Base-by-base conservation (phyloP, 2,888 invertebrate species). In the Melieria picta region DNA sequence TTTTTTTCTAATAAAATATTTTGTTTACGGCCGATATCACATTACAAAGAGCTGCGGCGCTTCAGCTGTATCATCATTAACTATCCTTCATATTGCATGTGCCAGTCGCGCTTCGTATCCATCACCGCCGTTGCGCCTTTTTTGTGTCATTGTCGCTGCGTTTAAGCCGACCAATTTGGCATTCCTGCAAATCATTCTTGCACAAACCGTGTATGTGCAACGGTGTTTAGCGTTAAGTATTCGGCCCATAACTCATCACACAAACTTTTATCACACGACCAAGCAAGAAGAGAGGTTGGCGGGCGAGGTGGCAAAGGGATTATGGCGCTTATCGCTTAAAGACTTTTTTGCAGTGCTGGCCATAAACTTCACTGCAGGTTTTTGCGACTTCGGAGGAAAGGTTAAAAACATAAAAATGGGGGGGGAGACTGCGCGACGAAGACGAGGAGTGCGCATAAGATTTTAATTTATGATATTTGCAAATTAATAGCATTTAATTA, bases 401-500 rank as follows among this genome's bases (percentile, higher is more conserved):
- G 13, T 13, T 52, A n/a, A 9, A 11, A 13, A n/a, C 52, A 5
- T 52, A 52, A 7, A 9, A 13, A 13, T 57, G 57, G 9, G n/a
- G 57, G 9, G n/a, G n/a, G 58, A 58, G 58, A 10, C 42, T 45
- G 42, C 42, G 13, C n/a, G n/a, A n/a, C n/a, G n/a, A n/a, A n/a
- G 5, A 52, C 5, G n/a, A 52, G 52, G n/a, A 52, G 52, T 9
- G 13, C 6, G 5, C 56, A 47, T 77, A 78, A 75, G 77, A 80
- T 80, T 81, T 81, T 82, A 80, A 82, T 81, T 81, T 81, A 81
- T 79, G 82, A 82, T 81, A 80, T 79, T 80, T 79, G 80, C 78
- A 82, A 82, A 81, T 81, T 81, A 81, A 81, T 81, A 80, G 81
- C 81, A 69, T 79, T 81, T 82, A 81, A 81, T 81, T 81, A 81